Base-by-base conservation (phyloP, 2,797 vertebrate species). In the Lacerta bilineata region DNA sequence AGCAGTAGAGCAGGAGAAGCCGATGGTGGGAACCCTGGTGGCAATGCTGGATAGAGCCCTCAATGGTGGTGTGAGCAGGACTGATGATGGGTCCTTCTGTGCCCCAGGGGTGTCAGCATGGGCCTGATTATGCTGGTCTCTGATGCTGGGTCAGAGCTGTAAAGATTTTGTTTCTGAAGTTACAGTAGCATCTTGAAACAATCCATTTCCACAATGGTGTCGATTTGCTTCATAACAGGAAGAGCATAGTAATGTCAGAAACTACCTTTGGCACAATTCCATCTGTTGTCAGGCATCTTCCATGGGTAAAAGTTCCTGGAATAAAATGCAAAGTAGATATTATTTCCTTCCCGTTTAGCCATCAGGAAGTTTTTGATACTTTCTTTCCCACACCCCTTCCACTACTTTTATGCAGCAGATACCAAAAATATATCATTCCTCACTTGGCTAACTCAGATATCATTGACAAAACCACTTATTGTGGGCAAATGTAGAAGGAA, bases 271-370 rank as follows among this genome's bases (percentile, higher is more conserved):
- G 15, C 27, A 71, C 10, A 64, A 17, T 61, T 68, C n/a, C 68
- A 23, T 27, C 11, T 61, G 59, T 11, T 20, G 15, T 11, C 39
- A n/a, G 20, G 1, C 5, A 75, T 11, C 69, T 81, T 10, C 2
- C n/a, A 71, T 74, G 59, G 25, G 10, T 33, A 36, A 78, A 50
- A n/a, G 18, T 46, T 39, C 1, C 25, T 78, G 43, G 33, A 61
- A 69, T 79, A 55, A 83, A 84, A 78, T n/a, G 13, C 68, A 82
- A 77, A 86, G 82, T 69, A 36, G 33, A 20, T 33, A 13, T 76
- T 84, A 82, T 33, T 41, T 23, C 20, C 11, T 20, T 77, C 36
- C 68, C 71, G 29, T 43, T 50, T 55, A 55, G 27, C 43, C 33
- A 33, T 20, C 71, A 76, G 78, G 71, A 89, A 86, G 72, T 55